phyloP scores from a whole-genome alignment of 2,113 vertebrate species.

The Aspiorhynchus laticeps region DNA sequence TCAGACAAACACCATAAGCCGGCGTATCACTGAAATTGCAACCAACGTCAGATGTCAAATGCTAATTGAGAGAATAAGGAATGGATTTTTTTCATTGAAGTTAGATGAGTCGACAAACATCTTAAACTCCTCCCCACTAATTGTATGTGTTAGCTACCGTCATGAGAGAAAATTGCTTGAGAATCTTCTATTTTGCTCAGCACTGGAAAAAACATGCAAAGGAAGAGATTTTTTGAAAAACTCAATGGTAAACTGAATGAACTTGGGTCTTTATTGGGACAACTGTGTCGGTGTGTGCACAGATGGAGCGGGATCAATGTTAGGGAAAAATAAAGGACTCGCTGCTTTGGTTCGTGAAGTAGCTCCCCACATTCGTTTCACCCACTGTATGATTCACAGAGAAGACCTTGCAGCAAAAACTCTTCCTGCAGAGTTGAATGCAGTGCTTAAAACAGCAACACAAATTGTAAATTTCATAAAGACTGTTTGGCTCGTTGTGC shows the following conservation, averaged over 20 bases:
- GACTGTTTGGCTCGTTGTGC: neutral
- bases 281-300: neutral
- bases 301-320: neutral
- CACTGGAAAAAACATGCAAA: neutral
- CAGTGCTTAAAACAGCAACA: neutral
- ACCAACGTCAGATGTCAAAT: slow-evolving; percentile 2
- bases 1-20: neutral
- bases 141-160: neutral
- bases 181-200: neutral
- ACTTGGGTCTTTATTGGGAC: neutral
- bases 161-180: neutral
- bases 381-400: neutral
- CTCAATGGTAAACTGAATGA: neutral
- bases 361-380: neutral
- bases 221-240: neutral
- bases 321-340: neutral
- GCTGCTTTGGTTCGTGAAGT: neutral
- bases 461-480: slow-evolving; percentile 7
- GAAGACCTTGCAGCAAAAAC: neutral
- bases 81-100: neutral
- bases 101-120: slow-evolving; percentile 24
- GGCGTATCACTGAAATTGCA: neutral
- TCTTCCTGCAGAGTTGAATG: neutral
- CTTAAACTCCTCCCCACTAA: neutral
- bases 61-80: neutral